Base-by-base conservation (phyloP, 1,140 invertebrate species). In the Achroia grisella region DNA sequence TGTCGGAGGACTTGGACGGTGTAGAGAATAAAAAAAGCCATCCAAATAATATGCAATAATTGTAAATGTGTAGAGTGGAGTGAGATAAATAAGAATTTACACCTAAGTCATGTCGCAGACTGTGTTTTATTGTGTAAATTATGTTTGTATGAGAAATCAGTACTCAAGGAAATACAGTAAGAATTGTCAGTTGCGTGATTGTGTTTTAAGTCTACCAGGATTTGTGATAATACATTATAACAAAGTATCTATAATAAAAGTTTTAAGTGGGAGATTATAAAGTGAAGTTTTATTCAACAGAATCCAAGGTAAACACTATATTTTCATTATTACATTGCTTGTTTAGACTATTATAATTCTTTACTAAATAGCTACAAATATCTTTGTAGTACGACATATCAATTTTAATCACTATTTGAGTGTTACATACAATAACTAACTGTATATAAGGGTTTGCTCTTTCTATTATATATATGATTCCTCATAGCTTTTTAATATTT, bases 201-300 rank as follows among this genome's bases (percentile, higher is more conserved):
- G 83, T 86, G 83, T 86, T 87, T 82, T 85, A 83, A 87, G 82
- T 87, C 85, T 87, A 87, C 86, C 86, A 87, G 86, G 83, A 87
- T 87, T 86, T 87, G 86, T 87, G 86, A 87, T 87, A 87, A 86
- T 86, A 87, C 83, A 83, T 86, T 23, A 86, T 87, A 87, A 87
- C 79, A 81, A 87, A 85, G 71, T 87, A 86, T 84, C 77, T 87
- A 84, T 86, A 87, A 87, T 86, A 86, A 86, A 87, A 86, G 81
- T 85, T 87, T 86, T 86, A 87, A 86, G 86, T 87, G 83, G 82
- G 79, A 87, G 82, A 85, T 84, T 77, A 81, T 66, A 55, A 66
- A 72, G 71, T 77, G 81, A 71, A 80, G 81, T 87, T 87, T 87
- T 83, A 87, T 87, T 86, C 73, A 46, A 56, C 69, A 52, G 64